phyloP scores from a whole-genome alignment of 2,888 invertebrate genomes.

The Liopterus haemorrhoidalis region DNA sequence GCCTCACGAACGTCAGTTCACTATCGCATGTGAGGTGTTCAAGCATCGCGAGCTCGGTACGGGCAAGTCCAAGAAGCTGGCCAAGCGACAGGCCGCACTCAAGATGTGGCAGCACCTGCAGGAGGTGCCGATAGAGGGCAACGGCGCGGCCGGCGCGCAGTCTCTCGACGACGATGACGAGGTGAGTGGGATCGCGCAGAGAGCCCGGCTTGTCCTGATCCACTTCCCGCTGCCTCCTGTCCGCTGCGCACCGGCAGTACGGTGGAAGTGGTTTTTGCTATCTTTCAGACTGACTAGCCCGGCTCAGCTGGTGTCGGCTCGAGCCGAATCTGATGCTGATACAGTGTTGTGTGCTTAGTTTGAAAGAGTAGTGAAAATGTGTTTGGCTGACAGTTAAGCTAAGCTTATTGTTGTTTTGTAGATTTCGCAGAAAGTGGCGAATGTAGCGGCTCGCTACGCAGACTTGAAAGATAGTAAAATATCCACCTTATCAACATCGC shows the following conservation, averaged over 20 bases:
- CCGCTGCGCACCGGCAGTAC: too few relatives aligned
- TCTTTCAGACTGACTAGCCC: constrained; percentile 9
- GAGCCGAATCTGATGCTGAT: not conserved
- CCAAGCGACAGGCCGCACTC: constrained; percentile 92
- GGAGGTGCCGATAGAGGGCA: constrained; percentile 66
- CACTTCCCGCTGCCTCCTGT: too few relatives aligned
- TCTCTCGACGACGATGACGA: constrained; percentile 67
- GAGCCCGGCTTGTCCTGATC: constrained; percentile 1
- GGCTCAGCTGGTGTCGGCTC: too few relatives aligned
- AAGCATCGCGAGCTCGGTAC: constrained; percentile 79
- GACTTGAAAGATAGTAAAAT: constrained; percentile 90
- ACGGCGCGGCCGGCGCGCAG: constrained; percentile 49
- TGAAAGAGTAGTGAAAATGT: constrained; percentile 4
- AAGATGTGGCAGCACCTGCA: constrained; percentile 87
- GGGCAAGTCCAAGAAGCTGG: constrained; percentile 93
- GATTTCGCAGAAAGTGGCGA: constrained; percentile 55
- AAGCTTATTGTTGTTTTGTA: constrained; percentile 47
- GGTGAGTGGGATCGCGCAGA: constrained; percentile 51
- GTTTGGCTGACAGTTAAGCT: too few relatives aligned
- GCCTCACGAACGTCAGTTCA: constrained; percentile 90
- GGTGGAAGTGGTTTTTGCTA: constrained; percentile 12
- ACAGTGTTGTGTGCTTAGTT: not conserved
- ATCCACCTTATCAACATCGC: constrained; percentile 74
- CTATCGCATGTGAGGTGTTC: constrained; percentile 83
- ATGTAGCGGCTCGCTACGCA: constrained; percentile 69